phyloP scores from a whole-genome alignment of 1,140 invertebrate genomes.

The Cataglyphis hispanica region DNA sequence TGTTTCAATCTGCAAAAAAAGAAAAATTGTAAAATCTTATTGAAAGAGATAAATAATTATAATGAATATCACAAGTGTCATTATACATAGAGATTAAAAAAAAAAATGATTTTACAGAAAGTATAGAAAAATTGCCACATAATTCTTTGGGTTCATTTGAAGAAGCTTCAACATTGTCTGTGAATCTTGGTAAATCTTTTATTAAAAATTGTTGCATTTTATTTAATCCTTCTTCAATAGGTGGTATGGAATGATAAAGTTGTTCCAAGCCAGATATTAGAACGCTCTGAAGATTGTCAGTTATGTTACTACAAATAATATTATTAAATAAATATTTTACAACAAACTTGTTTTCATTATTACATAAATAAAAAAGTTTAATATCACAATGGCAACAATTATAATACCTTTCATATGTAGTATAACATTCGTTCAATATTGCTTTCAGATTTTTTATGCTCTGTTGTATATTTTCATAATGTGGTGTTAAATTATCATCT shows the following conservation, averaged over 20 bases:
- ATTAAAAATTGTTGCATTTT: conserved; percentile 84
- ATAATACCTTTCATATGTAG: conserved; percentile 81
- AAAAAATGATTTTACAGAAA: conserved; percentile 81
- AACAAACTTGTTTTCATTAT: conserved; percentile 25
- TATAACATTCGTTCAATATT: conserved; percentile 81
- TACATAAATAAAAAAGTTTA: neutral
- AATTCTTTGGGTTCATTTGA: conserved; percentile 65
- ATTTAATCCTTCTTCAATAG: conserved; percentile 83
- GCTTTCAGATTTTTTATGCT: conserved; percentile 81
- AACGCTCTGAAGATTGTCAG: conserved; percentile 83
- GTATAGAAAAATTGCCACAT: conserved; percentile 81
- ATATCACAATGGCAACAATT: conserved; percentile 10
- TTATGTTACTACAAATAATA: conserved; percentile 79
- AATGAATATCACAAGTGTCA: conserved; percentile 49
- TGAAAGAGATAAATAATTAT: neutral
- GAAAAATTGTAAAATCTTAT: conserved; percentile 42
- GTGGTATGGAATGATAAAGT: conserved; percentile 83
- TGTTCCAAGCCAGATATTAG: conserved; percentile 80
- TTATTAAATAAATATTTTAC: neutral
- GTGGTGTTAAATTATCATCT: conserved; percentile 82
- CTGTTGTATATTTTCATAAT: conserved; percentile 79
- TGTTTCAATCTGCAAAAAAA: conserved; percentile 89
- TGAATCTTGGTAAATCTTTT: conserved; percentile 84
- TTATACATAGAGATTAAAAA: conserved; percentile 21
- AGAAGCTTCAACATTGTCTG: conserved; percentile 81